Percentiles rank a stretch among this genome's conserved stretches.
phyloP scores from a whole-genome alignment of 2,113 vertebrate species.

The Ophthalmolycus amberensis region DNA sequence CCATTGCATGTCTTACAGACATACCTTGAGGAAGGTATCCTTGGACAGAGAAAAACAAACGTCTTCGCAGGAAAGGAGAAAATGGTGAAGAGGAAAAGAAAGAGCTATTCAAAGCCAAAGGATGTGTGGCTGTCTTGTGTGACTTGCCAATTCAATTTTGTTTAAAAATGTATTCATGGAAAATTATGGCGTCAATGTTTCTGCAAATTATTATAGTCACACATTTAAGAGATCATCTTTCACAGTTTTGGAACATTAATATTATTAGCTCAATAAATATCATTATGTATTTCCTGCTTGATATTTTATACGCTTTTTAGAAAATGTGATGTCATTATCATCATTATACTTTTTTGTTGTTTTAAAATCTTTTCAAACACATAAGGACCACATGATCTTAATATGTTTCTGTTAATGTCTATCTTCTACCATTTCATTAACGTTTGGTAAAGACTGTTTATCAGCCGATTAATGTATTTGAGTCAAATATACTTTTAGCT shows the following conservation, averaged over 20 bases:
- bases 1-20: no score
- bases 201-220: background rate
- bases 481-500: background rate
- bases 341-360: background rate
- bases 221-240: background rate
- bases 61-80: background rate
- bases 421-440: background rate
- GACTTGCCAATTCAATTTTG: background rate
- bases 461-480: background rate
- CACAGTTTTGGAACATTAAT: background rate
- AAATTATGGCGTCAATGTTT: background rate
- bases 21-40: background rate
- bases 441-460: background rate
- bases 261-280: background rate
- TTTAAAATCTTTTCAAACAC: background rate
- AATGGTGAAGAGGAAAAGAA: background rate
- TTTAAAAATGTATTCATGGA: background rate
- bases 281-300: background rate
- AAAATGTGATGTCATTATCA: no score
- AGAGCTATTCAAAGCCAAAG: background rate
- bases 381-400: background rate
- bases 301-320: background rate
- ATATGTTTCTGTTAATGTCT: background rate
- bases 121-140: background rate
- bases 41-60: background rate